Evolutionary conservation across 2,888 invertebrate genomes (phyloP), one percentile per base, ranked within the genome.

Genomic region (Amorpha juglandis): DNA sequence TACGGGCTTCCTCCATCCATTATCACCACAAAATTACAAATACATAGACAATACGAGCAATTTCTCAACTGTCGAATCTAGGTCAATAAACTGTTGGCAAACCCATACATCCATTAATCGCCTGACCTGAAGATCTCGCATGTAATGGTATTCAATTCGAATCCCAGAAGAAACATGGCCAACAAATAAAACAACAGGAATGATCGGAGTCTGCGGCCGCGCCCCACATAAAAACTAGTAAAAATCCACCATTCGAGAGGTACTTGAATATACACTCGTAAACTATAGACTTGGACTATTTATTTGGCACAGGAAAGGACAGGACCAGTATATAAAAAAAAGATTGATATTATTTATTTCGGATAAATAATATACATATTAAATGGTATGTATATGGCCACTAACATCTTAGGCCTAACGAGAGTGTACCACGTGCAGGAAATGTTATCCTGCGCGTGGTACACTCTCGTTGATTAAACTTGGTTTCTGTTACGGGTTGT

Each of bases 251-350:
- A 53, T 53, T 45, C 11, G 47, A 55, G 47, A 53, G 64, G 38
- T 35, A 51, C 53, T 53, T 64, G 53, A 64, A 21, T 9, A 64
- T 1, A 12, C n/a, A 1, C 21, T 51, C 65, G 6, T 6, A 62
- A 67, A 51, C 68, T 70, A 7, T 6, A 53, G 38, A 76, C 76
- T 72, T 72, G 48, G 27, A 4, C n/a, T n/a, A 27, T 4, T 27
- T 27, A 27, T 27, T n/a, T n/a, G n/a, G n/a, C n/a, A n/a, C n/a
- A n/a, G n/a, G n/a, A n/a, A n/a, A n/a, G 27, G 27, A 27, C 27
- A 27, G 27, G 27, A 27, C 27, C 1, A 4, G 27, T 4, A 27
- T 27, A 27, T 4, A 27, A 27, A 27, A 27, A 1, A n/a, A n/a
- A n/a, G n/a, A n/a, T n/a, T n/a, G n/a, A n/a, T n/a, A n/a, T n/a